A percentile compares a stretch with the other conserved stretches of the same genome.
Conservation (phyloP, 2,888 invertebrate genomes). For the Phengaris alcon region DNA sequence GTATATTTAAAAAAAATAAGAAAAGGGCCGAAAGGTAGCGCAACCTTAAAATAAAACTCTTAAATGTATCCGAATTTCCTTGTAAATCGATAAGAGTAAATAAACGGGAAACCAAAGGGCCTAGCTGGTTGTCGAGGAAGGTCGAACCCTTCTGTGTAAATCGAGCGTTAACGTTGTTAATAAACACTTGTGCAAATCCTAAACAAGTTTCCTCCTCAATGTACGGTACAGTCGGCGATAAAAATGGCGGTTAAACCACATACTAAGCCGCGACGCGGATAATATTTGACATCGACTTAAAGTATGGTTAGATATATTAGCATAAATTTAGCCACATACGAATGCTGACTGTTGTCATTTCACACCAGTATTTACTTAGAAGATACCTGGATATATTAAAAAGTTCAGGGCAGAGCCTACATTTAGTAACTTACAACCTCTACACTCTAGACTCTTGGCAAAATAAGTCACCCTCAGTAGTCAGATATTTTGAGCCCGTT, state of each 20-base stretch:
- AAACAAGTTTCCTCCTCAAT: constrained; percentile 52
- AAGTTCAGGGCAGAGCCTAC: too few species aligned
- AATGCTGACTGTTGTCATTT: too few species aligned
- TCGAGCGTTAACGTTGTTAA: constrained; percentile 62
- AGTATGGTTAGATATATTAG: too few species aligned
- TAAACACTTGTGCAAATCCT: constrained; percentile 71
- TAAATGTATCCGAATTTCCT: constrained; percentile 21
- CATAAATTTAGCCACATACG: too few species aligned
- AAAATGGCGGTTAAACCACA: not conserved
- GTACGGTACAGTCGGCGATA: constrained; percentile 34
- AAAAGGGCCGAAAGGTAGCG: not conserved
- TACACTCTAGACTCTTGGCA: too few species aligned
- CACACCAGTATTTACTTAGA: too few species aligned
- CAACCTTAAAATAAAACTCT: not conserved
- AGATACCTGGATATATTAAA: too few species aligned
- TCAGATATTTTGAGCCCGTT: too few species aligned
- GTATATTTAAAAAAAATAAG: not conserved
- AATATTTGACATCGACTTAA: too few species aligned
- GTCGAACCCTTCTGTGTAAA: constrained; percentile 63
- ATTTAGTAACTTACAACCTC: too few species aligned
- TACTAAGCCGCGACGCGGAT: not conserved
- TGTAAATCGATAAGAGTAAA: constrained; percentile 37
- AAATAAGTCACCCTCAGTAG: too few species aligned
- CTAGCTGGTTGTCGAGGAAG: constrained; percentile 59
- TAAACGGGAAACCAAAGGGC: constrained; percentile 70